Conservation (phyloP, 1,140 invertebrate species). For the Panagrolaimus sp. region DNA sequence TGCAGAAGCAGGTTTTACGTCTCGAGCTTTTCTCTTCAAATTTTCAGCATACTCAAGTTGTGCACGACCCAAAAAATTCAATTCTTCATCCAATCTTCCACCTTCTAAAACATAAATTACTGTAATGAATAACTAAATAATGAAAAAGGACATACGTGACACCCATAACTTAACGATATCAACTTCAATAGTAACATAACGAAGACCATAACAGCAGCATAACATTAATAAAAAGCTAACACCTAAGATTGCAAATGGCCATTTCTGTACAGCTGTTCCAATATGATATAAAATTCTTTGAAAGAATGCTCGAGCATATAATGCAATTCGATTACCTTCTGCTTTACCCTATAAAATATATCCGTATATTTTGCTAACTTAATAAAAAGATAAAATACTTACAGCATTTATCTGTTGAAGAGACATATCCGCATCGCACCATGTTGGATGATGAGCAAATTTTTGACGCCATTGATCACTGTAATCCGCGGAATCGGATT, state of each 20-base stretch:
- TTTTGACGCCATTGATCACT: conserved; percentile 54
- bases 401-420: conserved; percentile 56
- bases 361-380: conserved; percentile 15
- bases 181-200: conserved; percentile 55
- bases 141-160: conserved; percentile 44
- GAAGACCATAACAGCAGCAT: conserved; percentile 46
- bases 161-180: conserved; percentile 59
- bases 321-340: conserved; percentile 48
- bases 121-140: conserved; percentile 6
- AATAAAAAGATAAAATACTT: conserved; percentile 17
- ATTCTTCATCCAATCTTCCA: conserved; percentile 55
- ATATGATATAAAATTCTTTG: conserved; percentile 47
- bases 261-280: conserved; percentile 47
- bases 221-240: conserved; percentile 43
- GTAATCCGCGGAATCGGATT: conserved; percentile 53
- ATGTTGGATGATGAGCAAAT: conserved; percentile 56
- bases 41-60: conserved; percentile 24
- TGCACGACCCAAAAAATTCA: conserved; percentile 45
- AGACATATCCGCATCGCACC: conserved; percentile 59
- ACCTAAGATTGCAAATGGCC: conserved; percentile 45
- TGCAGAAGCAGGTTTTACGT: conserved; percentile 20
- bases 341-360: conserved; percentile 49
- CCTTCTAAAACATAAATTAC: conserved; percentile 47
- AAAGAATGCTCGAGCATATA: conserved; percentile 56
- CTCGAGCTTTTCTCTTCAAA: background rate